Evolutionary conservation across 2,797 vertebrate species (phyloP).

Genomic region (Catharus ustulatus): DNA sequence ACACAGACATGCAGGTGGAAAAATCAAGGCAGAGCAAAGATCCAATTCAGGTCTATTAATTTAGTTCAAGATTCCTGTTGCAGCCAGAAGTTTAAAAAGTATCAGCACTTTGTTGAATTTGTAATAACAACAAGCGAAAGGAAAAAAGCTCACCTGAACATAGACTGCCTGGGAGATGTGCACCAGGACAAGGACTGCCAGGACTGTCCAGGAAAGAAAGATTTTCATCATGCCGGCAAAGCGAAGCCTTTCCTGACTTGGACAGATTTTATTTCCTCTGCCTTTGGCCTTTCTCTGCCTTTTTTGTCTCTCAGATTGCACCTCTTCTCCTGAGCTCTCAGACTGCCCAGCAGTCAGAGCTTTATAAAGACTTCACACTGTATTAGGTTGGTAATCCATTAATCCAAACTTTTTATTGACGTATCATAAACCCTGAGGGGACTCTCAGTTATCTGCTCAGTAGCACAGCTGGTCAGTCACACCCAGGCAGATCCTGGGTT

Average conservation of each 20-base stretch:
- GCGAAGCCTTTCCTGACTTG: background rate
- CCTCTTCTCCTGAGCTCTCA: background rate
- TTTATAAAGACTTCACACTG: conserved; percentile 17
- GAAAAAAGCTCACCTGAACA: conserved; percentile 32
- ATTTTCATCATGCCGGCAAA: conserved; percentile 7
- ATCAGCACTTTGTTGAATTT: background rate
- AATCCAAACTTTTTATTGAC: conserved; percentile 25
- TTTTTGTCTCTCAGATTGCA: background rate
- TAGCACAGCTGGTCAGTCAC: background rate
- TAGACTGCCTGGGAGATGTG: conserved; percentile 31
- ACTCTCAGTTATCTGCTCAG: background rate
- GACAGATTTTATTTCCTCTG: background rate
- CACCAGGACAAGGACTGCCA: background rate
- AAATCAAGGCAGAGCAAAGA: background rate
- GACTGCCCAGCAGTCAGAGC: background rate
- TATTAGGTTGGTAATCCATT: conserved; percentile 35
- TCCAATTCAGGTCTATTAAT: background rate
- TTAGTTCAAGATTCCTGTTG: background rate
- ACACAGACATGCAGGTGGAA: background rate
- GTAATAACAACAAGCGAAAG: background rate
- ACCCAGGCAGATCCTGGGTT: background rate
- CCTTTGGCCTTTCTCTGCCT: background rate
- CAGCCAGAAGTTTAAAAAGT: background rate
- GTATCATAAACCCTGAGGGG: background rate
- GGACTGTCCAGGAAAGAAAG: background rate